A percentile compares a stretch with the other conserved stretches of the same genome.
phyloP scores from a whole-genome alignment of 2,113 vertebrate species.

The Platysteira castanea region DNA sequence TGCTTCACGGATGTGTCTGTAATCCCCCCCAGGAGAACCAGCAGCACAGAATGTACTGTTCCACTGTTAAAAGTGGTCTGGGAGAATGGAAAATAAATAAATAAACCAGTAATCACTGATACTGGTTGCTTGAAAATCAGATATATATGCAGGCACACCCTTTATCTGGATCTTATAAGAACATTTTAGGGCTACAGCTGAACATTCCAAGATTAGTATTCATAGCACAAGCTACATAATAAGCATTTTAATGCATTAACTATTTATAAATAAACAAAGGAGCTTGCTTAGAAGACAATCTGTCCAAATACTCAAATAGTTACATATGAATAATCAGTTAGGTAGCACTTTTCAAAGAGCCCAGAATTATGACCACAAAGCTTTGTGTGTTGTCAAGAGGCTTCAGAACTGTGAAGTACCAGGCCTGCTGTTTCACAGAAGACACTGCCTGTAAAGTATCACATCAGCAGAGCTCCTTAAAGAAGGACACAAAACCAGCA shows the following conservation, averaged over 20 bases:
- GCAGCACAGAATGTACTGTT: neutral
- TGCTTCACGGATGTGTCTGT: neutral
- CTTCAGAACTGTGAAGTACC: neutral
- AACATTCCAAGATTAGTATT: constrained; percentile 42
- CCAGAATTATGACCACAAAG: neutral
- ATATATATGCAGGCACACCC: neutral
- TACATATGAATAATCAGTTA: neutral
- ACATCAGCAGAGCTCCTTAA: neutral
- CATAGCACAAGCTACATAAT: constrained; percentile 25
- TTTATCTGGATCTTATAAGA: constrained; percentile 8
- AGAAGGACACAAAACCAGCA: neutral
- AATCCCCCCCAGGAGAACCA: neutral
- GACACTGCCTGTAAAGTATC: neutral
- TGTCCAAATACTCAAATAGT: neutral
- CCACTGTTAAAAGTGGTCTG: neutral
- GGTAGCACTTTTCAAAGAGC: neutral
- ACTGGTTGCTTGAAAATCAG: neutral
- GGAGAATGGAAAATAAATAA: neutral
- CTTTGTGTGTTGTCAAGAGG: neutral
- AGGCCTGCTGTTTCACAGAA: neutral
- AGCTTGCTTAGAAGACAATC: constrained; percentile 16
- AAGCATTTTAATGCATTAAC: constrained; percentile 38
- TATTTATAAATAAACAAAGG: constrained; percentile 51
- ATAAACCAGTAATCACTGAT: neutral
- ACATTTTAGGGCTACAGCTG: neutral